Base-by-base conservation (phyloP, 2,797 vertebrate genomes). In the Scomberomorus guttatus region DNA sequence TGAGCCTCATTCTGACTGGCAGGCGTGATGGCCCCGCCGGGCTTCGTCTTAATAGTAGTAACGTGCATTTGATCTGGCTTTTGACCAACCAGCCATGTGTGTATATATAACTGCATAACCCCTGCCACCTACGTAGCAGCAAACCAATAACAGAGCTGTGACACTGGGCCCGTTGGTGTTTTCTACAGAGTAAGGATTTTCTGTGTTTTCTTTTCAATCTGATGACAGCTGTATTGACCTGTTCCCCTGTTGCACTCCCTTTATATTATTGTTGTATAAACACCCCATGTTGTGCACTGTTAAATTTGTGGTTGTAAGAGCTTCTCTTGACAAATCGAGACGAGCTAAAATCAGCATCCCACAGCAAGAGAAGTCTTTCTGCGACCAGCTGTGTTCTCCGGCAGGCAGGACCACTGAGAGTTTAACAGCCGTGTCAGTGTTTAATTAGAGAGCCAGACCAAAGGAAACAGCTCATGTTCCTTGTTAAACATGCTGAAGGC, bases 381-480 rank as follows among this genome's bases (percentile, higher is more conserved):
- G 20, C 7, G 39, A 78, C 51, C 85, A 83, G 87, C 74, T 82
- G 84, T 71, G 62, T 75, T 63, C 55, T 70, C 46, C 7, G 2
- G 54, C 75, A 69, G 69, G 61, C 55, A 61, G 60, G 50, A 71
- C 74, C 65, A 39, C 78, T 75, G 79, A 85, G 82, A 72, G 58
- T 81, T 88, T 61, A 85, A 86, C 79, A 55, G 77, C 46, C 72
- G 56, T 81, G 78, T 76, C 72, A 42, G 39, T 58, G 56, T 76
- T 84, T 93, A 91, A 91, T 92, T 90, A 87, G 77, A 88, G 75
- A 76, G 59, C 67, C 73, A 76, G 82, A 82, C 80, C 72, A 79
- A 85, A 84, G 80, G 82, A 91, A 85, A 55, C 61, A 8, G 83
- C 89, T 92, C 84, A 27, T 83, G 83, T 93, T 94, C 79, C 89